A percentile compares a stretch with the other conserved stretches of the same genome.
Evolutionary conservation across 2,888 invertebrate genomes (phyloP).

Genomic region (Drosophila melanosoma): DNA sequence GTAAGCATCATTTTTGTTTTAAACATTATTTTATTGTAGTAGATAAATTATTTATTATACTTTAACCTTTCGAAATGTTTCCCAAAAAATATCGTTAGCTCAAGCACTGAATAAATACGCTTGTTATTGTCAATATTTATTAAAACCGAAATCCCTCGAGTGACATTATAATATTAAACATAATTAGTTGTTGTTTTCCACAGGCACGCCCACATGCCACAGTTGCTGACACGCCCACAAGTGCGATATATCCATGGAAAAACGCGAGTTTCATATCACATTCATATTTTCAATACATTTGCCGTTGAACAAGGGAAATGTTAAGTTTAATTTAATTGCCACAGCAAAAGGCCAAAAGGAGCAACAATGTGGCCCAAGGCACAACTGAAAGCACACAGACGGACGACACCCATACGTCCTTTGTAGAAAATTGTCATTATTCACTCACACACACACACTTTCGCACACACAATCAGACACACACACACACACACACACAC

Average conservation of each 20-base stretch:
- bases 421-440: constrained; percentile 49
- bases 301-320: constrained; percentile 50
- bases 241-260: constrained; percentile 5
- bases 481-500: constrained; percentile 12
- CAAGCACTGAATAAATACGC: constrained; percentile 5
- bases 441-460: constrained; percentile 26
- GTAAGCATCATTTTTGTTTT: not conserved
- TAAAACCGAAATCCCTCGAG: constrained; percentile 53
- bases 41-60: not conserved
- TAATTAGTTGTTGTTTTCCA: constrained; percentile 61
- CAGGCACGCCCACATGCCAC: constrained; percentile 35
- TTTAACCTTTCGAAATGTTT: not conserved
- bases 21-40: not conserved
- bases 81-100: not conserved
- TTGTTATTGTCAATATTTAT: constrained; percentile 38
- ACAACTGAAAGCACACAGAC: constrained; percentile 21
- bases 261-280: constrained; percentile 20
- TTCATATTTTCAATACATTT: constrained; percentile 46
- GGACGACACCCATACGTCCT: constrained; percentile 17
- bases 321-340: constrained; percentile 81
- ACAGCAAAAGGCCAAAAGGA: constrained; percentile 69
- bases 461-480: constrained; percentile 11
- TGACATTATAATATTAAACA: constrained; percentile 58
- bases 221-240: constrained; percentile 25
- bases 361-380: constrained; percentile 71